Conservation (phyloP, 2,888 invertebrate species). For the Melinopterus prodromus region DNA sequence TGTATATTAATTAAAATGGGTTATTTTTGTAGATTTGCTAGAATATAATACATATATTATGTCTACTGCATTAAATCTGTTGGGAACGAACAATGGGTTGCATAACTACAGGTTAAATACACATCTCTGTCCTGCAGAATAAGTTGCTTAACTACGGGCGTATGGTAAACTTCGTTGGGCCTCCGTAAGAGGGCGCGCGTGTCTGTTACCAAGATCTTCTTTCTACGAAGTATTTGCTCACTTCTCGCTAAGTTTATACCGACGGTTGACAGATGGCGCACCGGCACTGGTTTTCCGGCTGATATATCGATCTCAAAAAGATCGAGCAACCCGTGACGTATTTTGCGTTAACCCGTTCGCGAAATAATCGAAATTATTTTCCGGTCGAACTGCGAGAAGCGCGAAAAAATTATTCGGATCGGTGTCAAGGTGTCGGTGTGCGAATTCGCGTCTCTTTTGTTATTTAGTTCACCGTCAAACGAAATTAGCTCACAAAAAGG, state of each 20-base stretch:
- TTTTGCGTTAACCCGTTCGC: neutral
- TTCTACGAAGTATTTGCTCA: no score
- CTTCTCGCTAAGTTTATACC: neutral
- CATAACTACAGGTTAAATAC: no score
- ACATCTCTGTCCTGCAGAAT: no score
- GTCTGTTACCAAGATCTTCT: no score
- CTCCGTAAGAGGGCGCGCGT: no score
- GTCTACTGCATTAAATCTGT: no score
- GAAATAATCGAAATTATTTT: neutral
- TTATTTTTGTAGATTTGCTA: no score
- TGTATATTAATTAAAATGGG: no score
- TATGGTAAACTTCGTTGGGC: no score
- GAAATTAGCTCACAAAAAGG: slow-evolving; percentile 17
- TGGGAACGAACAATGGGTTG: no score
- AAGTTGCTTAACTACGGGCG: no score
- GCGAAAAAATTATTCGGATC: neutral
- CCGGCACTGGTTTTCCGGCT: neutral
- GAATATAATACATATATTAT: no score
- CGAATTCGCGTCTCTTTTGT: slow-evolving; percentile 12
- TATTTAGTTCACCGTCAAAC: neutral
- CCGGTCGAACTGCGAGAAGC: neutral
- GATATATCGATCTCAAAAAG: neutral
- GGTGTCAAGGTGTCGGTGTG: neutral
- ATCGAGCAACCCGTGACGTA: neutral
- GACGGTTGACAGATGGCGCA: neutral